A percentile compares a stretch with the other conserved stretches of the same genome.
Evolutionary conservation across 2,888 invertebrate species (phyloP).

Genomic region (Drosophila antonietae): DNA sequence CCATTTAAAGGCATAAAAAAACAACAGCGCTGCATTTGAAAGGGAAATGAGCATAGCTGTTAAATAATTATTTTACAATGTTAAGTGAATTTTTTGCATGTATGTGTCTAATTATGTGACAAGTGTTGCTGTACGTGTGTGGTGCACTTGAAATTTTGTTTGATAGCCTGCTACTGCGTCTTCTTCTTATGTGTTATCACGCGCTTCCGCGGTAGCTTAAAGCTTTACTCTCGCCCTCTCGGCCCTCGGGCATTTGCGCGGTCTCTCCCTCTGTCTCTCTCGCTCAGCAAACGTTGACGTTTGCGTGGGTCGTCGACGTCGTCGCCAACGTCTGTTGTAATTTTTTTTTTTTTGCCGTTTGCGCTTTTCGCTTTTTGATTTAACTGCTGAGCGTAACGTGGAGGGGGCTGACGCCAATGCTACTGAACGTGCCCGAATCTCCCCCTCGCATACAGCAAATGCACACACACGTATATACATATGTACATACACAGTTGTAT

Average conservation of each 20-base stretch:
- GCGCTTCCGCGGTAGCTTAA: conserved; percentile 50
- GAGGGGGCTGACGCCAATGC: conserved; percentile 53
- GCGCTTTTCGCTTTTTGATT: conserved; percentile 45
- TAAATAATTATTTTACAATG: conserved; percentile 9
- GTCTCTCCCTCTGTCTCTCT: conserved; percentile 3
- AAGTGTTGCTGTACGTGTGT: conserved; percentile 5
- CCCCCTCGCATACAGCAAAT: conserved; percentile 16
- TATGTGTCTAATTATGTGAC: neutral
- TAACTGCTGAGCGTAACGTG: conserved; percentile 33
- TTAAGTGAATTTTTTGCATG: conserved; percentile 1
- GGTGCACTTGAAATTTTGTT: conserved; percentile 46
- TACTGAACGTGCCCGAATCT: conserved; percentile 25
- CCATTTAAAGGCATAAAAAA: conserved; percentile 60
- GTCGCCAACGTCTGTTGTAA: conserved; percentile 44
- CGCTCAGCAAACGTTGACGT: conserved; percentile 29
- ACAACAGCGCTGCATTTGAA: conserved; percentile 57
- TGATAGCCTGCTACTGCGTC: conserved; percentile 20
- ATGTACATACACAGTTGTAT: conserved; percentile 1
- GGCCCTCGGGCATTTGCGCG: neutral
- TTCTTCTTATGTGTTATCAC: conserved; percentile 46
- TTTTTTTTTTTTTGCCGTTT: conserved; percentile 42
- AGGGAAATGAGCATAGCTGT: conserved; percentile 62
- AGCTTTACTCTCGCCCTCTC: conserved; percentile 30
- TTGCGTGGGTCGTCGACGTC: conserved; percentile 52
- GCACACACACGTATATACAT: conserved; percentile 12